A percentile compares a stretch with the other conserved stretches of the same genome.
Evolutionary conservation across 2,797 vertebrate species (phyloP).

Genomic region (Pangasius djambal): DNA sequence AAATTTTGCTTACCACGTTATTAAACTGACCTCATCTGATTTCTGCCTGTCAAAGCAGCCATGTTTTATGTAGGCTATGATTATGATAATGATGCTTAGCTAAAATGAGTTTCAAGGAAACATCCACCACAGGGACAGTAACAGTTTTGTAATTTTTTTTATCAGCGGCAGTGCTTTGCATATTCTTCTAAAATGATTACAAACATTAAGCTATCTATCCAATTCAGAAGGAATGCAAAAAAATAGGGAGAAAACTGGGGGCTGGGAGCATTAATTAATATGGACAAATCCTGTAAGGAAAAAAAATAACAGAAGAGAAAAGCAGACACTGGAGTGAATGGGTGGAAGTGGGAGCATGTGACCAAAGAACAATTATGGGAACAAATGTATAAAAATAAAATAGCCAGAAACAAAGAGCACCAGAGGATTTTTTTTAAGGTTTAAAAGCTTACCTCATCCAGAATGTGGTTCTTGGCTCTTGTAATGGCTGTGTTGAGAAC

Average conservation of each 20-base stretch:
- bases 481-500: slow-evolving; percentile 86
- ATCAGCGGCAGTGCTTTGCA: background rate
- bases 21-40: slow-evolving; percentile 9
- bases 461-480: slow-evolving; percentile 88
- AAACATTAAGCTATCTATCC: slow-evolving; percentile 31
- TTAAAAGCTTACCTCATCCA: slow-evolving; percentile 71
- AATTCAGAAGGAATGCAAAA: slow-evolving; percentile 28
- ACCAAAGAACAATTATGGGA: slow-evolving; percentile 15
- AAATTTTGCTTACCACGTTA: background rate
- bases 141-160: slow-evolving; percentile 1
- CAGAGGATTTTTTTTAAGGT: background rate
- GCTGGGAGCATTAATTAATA: slow-evolving; percentile 11
- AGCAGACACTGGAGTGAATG: slow-evolving; percentile 20
- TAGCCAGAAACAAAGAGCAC: slow-evolving; percentile 14
- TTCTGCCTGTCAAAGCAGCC: slow-evolving; percentile 8
- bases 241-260: background rate
- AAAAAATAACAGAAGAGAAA: background rate
- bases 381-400: slow-evolving; percentile 15
- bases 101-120: background rate
- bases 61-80: slow-evolving; percentile 2
- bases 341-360: slow-evolving; percentile 23
- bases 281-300: slow-evolving; percentile 22
- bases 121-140: background rate
- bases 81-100: background rate
- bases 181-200: slow-evolving; percentile 25